Evolutionary conservation across 2,888 invertebrate species (phyloP), one percentile per base, ranked within the genome.

Genomic region (Cephus rjabovi): DNA sequence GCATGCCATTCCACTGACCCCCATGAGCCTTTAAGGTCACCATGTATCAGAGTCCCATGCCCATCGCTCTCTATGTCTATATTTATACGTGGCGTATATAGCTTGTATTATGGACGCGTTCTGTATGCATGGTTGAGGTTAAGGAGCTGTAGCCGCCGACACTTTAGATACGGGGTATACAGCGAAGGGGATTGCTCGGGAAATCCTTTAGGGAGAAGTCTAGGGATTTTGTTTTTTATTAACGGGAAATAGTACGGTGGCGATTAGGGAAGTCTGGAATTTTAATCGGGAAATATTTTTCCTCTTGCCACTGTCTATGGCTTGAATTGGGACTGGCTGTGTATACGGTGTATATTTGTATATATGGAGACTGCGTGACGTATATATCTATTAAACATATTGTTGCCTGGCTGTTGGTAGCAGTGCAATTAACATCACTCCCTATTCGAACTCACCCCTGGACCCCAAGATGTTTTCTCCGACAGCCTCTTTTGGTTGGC

Each of bases 371-470:
- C 23, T 56, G 56, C 23, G 23, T 56, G 56, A 12, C 4, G 31
- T 34, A 30, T 71, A 30, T 71, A 30, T 70, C 2, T 70, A 70
- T 70, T 12, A 83, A 86, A 85, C 85, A 84, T 15, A 31, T 71
- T 86, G 86, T 86, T 85, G 86, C 85, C 81, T 86, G 23, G 78
- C 85, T 84, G 81, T 83, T 85, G 79, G 86, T 86, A 84, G 86
- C 86, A 79, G 84, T 82, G 86, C 86, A 86, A 86, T 86, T 86
- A 86, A 86, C 86, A 86, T 86, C 86, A 85, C 86, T 86, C 86
- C 78, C 75, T 79, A 80, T 82, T 86, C 83, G 83, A 86, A 83
- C 84, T 84, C 23, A 56, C 83, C 82, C 85, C 78, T 74, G 31
- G 23, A 56, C 56, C 76, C 82, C 79, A 78, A 71, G 71, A 71